Evolutionary conservation across 2,797 vertebrate species (phyloP).

Genomic region (Muraenolepis orangiensis): DNA sequence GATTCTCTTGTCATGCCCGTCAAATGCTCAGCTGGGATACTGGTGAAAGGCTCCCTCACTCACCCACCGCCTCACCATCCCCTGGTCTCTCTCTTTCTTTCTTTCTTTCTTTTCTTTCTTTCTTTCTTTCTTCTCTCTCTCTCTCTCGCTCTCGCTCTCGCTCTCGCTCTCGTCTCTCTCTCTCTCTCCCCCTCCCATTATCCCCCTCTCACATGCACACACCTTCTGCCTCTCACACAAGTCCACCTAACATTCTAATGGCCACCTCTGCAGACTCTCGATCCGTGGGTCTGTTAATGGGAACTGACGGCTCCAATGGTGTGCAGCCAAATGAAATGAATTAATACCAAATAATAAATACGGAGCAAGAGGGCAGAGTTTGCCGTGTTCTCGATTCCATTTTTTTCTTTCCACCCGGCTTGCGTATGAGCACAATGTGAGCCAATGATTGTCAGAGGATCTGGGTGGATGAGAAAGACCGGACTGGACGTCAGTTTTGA

Average conservation of each 20-base stretch:
- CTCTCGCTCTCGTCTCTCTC: background rate
- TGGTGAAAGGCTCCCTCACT: conserved; percentile 13
- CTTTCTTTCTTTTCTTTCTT: too few relatives aligned
- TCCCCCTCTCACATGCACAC: background rate
- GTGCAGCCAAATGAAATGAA: conserved; percentile 31
- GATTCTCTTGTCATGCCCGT: conserved; percentile 46
- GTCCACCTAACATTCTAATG: conserved; percentile 55
- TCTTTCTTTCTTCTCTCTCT: too few relatives aligned
- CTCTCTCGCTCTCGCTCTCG: background rate
- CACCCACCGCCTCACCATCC: too few relatives aligned
- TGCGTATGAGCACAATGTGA: conserved; percentile 54
- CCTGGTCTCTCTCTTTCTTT: background rate
- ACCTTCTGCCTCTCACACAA: conserved; percentile 27
- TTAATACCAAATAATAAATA: background rate
- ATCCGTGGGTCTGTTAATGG: conserved; percentile 43
- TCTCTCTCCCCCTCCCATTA: background rate
- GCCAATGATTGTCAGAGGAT: conserved; percentile 57
- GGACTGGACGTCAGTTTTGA: conserved; percentile 40
- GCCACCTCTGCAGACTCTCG: conserved; percentile 35
- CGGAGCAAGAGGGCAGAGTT: conserved; percentile 9
- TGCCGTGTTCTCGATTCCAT: conserved; percentile 31
- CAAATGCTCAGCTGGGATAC: conserved; percentile 25
- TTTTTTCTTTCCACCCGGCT: conserved; percentile 45
- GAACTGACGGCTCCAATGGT: conserved; percentile 54
- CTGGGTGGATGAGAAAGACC: conserved; percentile 33